Evolutionary conservation across 2,113 vertebrate species (phyloP), one percentile per base, ranked within the genome.

Genomic region (Piaya cayana): DNA sequence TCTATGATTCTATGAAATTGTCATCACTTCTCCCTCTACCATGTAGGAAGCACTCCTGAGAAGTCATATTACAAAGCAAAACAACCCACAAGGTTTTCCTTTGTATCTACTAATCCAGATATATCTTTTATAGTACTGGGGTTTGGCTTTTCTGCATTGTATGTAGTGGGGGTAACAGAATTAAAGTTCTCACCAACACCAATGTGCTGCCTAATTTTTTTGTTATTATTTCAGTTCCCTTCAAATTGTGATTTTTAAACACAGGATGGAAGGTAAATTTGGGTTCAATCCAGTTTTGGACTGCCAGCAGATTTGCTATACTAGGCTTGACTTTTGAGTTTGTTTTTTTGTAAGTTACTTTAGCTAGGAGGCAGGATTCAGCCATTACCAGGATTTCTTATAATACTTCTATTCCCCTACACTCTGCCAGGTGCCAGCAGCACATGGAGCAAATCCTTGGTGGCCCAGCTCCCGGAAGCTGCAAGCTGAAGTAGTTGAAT

Each of bases 211-310:
- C n/a, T 80, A 58, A 37, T 21, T 67, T 75, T 58, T 30, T 37
- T 55, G 19, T 42, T 21, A 56, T 55, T 82, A 17, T 67, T 77
- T 80, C 26, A 30, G 4, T 80, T 82, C 19, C 77, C 82, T 94
- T 93, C 5, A 25, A 92, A 86, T 60, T 84, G 43, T 94, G 80
- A 82, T n/a, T 69, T 97, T 96, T 63, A 78, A 90, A 55, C 14
- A 89, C 22, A 39, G 68, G 92, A 77, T 75, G 97, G 96, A 96
- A 97, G 93, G 91, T 96, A 86, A 94, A 79, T 88, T 52, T 96
- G 93, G 43, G 74, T 77, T 37, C 18, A 76, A 93, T 97, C 86
- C 94, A 96, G 62, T 29, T 96, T 62, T 86, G 84, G 72, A 93
- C 59, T 94, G 63, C 85, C 74, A 96, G 79, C 27, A 95, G 65